Conservation (phyloP, 2,888 invertebrate genomes). For the Dyspetes luteomarginatus region DNA sequence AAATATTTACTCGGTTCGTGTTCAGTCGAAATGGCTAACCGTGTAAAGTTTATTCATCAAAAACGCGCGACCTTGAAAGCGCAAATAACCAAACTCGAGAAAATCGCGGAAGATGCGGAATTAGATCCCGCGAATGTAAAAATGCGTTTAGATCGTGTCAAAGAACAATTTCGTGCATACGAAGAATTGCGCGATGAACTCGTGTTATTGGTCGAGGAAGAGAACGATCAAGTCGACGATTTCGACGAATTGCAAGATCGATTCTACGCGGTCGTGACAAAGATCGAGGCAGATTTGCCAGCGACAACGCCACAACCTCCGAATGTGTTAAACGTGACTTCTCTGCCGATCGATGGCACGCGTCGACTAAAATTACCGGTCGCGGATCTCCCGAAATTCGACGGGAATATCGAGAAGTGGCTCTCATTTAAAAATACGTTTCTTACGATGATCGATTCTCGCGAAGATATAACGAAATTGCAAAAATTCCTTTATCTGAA, state of each 20-base stretch:
- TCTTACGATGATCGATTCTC: constrained; percentile 47
- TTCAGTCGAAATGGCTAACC: constrained; percentile 24
- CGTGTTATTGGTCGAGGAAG: constrained; percentile 40
- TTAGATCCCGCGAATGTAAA: constrained; percentile 33
- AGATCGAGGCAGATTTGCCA: background rate
- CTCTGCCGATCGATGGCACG: constrained; percentile 16
- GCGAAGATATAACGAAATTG: constrained; percentile 45
- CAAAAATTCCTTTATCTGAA: constrained; percentile 51
- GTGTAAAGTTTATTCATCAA: constrained; percentile 52
- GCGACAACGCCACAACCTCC: background rate
- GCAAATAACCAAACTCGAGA: constrained; percentile 46
- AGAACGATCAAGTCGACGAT: constrained; percentile 16
- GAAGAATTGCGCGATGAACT: constrained; percentile 47
- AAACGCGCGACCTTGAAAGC: constrained; percentile 49
- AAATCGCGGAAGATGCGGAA: constrained; percentile 25
- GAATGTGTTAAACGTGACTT: constrained; percentile 21
- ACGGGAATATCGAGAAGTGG: constrained; percentile 49
- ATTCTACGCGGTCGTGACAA: constrained; percentile 46
- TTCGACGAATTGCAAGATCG: constrained; percentile 36
- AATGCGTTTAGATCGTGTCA: constrained; percentile 23
- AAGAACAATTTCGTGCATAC: constrained; percentile 46
- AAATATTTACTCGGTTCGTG: constrained; percentile 1
- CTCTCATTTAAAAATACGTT: constrained; percentile 65
- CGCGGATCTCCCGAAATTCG: constrained; percentile 35
- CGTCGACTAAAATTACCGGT: constrained; percentile 48